phyloP scores from a whole-genome alignment of 2,888 invertebrate species.

The Sphinx pinastri region DNA sequence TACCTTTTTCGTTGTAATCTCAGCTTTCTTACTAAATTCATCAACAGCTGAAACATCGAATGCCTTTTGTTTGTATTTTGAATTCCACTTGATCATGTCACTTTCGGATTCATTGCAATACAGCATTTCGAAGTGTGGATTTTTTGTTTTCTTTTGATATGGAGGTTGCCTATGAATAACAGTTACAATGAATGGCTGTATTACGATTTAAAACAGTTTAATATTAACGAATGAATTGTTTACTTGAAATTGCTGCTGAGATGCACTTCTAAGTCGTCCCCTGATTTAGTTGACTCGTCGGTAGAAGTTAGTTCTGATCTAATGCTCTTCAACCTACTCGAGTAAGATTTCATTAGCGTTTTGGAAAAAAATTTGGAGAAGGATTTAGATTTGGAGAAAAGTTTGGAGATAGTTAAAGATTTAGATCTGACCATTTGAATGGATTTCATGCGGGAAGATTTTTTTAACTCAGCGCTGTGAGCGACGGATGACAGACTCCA shows the following conservation, averaged over 20 bases:
- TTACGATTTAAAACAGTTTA: background rate
- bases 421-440: conserved; percentile 46
- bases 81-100: conserved; percentile 80
- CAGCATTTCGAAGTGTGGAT: conserved; percentile 72
- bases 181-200: background rate
- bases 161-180: conserved; percentile 8
- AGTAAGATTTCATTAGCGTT: conserved; percentile 42
- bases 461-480: conserved; percentile 39
- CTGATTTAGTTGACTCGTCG: conserved; percentile 40
- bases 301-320: conserved; percentile 31
- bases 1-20: conserved; percentile 73
- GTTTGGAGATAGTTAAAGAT: conserved; percentile 42
- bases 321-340: conserved; percentile 40
- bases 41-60: conserved; percentile 77
- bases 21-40: conserved; percentile 76
- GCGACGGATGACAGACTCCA: conserved; percentile 54
- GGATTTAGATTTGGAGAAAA: conserved; percentile 49
- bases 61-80: conserved; percentile 71
- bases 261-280: conserved; percentile 65
- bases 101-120: conserved; percentile 75
- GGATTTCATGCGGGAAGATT: conserved; percentile 44
- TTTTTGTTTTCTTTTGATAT: conserved; percentile 37
- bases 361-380: conserved; percentile 53
- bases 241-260: conserved; percentile 31
- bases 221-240: conserved; percentile 24